Percentiles rank a stretch among this genome's conserved stretches.
Conservation (phyloP, 2,888 invertebrate genomes). For the Lasius fuliginosus region DNA sequence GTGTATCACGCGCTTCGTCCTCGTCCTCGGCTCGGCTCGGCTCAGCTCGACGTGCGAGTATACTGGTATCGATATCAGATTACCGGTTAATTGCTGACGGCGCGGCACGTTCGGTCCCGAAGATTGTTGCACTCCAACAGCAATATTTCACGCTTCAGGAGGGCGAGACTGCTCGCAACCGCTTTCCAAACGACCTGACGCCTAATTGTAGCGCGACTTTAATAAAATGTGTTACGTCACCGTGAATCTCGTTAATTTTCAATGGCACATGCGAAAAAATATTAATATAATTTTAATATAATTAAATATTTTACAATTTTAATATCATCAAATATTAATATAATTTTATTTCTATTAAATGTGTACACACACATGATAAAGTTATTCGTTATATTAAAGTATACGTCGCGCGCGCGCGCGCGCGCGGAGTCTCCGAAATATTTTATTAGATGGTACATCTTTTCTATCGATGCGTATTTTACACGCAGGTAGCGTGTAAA, state of each 20-base stretch:
- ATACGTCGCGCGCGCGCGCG: no score
- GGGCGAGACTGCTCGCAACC: slow-evolving; percentile 39
- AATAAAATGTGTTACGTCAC: not conserved
- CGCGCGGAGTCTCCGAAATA: not conserved
- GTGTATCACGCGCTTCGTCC: slow-evolving; percentile 22
- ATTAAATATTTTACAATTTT: no score
- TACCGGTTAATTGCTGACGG: slow-evolving; percentile 59
- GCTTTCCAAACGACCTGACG: slow-evolving; percentile 12
- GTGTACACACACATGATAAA: not conserved
- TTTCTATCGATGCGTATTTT: not conserved
- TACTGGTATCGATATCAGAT: slow-evolving; percentile 64
- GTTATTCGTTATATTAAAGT: not conserved
- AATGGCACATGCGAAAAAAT: not conserved
- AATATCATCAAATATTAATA: no score
- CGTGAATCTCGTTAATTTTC: not conserved
- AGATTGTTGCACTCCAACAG: slow-evolving; percentile 55
- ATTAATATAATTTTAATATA: no score
- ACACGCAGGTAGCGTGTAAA: not conserved
- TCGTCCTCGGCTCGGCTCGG: not conserved
- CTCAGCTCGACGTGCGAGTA: slow-evolving; percentile 33
- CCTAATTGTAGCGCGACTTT: not conserved
- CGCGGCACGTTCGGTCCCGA: slow-evolving; percentile 50
- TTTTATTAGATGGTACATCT: not conserved
- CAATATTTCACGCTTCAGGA: slow-evolving; percentile 54
- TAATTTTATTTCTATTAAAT: no score